Evolutionary conservation across 1,140 invertebrate genomes (phyloP).

Genomic region (Eumaeus atala): DNA sequence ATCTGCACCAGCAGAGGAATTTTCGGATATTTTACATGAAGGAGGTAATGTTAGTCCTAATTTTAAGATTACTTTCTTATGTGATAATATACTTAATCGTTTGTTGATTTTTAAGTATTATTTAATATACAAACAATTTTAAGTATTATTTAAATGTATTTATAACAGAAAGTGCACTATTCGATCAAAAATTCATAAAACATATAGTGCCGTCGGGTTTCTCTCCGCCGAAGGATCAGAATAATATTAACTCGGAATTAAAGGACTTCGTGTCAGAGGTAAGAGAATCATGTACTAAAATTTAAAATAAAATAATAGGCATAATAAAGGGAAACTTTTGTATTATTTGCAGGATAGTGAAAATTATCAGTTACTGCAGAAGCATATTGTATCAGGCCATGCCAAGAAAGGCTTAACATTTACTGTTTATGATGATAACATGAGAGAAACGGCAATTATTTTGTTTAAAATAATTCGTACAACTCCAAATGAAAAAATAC

Average conservation of each 20-base stretch:
- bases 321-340: not conserved
- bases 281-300: conserved; percentile 8
- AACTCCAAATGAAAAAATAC: conserved; percentile 29
- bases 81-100: no score
- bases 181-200: conserved; percentile 33
- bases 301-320: not conserved
- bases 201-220: conserved; percentile 40
- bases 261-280: conserved; percentile 35
- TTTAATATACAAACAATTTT: no score
- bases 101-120: no score
- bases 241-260: conserved; percentile 25
- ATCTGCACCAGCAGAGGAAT: conserved; percentile 39
- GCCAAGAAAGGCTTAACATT: conserved; percentile 48
- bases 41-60: conserved; percentile 31
- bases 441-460: conserved; percentile 48
- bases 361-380: conserved; percentile 34
- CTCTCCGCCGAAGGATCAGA: conserved; percentile 31
- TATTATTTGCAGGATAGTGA: conserved; percentile 41
- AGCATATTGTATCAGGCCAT: conserved; percentile 40
- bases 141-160: conserved; percentile 13
- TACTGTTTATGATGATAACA: conserved; percentile 55
- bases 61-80: no score
- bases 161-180: conserved; percentile 32
- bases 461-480: conserved; percentile 43
- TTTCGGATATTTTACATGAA: conserved; percentile 34